Percentiles rank a stretch among this genome's conserved stretches.
phyloP scores from a whole-genome alignment of 2,888 invertebrate species.

The Xylocampa areola region DNA sequence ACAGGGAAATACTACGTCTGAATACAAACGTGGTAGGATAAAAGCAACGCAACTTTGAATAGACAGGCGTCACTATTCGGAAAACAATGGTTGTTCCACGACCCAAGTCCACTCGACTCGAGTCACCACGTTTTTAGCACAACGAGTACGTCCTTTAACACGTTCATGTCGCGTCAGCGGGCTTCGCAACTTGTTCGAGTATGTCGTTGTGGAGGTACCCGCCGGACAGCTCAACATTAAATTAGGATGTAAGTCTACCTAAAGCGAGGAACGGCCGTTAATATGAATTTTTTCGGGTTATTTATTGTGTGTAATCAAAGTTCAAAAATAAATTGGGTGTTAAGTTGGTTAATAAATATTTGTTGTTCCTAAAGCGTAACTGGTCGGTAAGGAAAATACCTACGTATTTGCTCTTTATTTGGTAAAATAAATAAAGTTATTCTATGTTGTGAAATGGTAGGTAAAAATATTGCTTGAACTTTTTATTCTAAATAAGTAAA shows the following conservation, averaged over 20 bases:
- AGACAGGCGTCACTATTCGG: conserved; percentile 55
- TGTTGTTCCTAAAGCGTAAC: background rate
- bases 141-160: conserved; percentile 65
- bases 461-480: too few relatives aligned
- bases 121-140: conserved; percentile 56
- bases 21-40: conserved; percentile 25
- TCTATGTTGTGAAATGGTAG: too few relatives aligned
- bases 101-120: conserved; percentile 53
- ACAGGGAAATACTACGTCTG: conserved; percentile 17
- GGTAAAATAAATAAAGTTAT: too few relatives aligned
- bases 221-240: conserved; percentile 46
- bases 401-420: too few relatives aligned
- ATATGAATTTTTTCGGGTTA: conserved; percentile 30
- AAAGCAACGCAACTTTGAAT: conserved; percentile 54
- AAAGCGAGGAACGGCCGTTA: conserved; percentile 27
- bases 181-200: conserved; percentile 58
- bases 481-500: too few relatives aligned
- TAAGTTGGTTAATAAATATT: too few relatives aligned
- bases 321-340: background rate
- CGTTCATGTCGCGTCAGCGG: conserved; percentile 68
- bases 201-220: conserved; percentile 53
- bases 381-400: too few relatives aligned
- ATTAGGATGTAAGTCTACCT: conserved; percentile 42
- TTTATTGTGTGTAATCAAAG: too few relatives aligned
- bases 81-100: conserved; percentile 61